phyloP scores from a whole-genome alignment of 2,797 vertebrate species.

The Leptatherina wallacei region DNA sequence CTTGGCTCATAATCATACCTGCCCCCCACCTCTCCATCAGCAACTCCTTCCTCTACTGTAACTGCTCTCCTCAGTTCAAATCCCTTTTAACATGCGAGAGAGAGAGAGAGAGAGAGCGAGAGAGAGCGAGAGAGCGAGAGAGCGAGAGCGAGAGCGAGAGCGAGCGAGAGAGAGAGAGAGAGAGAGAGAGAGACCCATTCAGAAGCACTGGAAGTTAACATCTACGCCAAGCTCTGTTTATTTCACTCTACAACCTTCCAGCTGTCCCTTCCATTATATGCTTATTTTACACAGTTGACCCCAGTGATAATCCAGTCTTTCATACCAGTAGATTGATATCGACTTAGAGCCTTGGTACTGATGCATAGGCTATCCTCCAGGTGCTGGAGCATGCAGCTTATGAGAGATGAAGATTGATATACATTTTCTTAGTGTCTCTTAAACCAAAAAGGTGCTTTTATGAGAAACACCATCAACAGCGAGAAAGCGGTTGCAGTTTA shows the following conservation, averaged over 20 bases:
- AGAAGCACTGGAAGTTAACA: slow-evolving; percentile 36
- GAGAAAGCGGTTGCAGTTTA: slow-evolving; percentile 44
- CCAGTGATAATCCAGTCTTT: slow-evolving; percentile 73
- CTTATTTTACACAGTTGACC: slow-evolving; percentile 58
- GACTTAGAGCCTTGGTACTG: slow-evolving; percentile 62
- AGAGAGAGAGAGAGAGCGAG: too few relatives aligned
- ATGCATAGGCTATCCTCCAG: slow-evolving; percentile 57
- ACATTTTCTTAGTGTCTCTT: slow-evolving; percentile 56
- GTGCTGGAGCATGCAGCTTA: slow-evolving; percentile 54
- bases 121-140: too few relatives aligned
- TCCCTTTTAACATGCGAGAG: slow-evolving; percentile 52
- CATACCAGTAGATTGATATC: slow-evolving; percentile 77
- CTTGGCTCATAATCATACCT: slow-evolving; percentile 51
- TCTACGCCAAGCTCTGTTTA: slow-evolving; percentile 23
- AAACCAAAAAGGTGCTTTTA: slow-evolving; percentile 40
- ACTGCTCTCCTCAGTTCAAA: slow-evolving; percentile 52
- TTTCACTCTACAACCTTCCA: slow-evolving; percentile 24
- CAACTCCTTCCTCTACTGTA: slow-evolving; percentile 49
- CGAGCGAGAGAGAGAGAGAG: too few relatives aligned
- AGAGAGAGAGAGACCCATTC: too few relatives aligned
- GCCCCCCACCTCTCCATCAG: not conserved
- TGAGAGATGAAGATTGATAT: slow-evolving; percentile 61
- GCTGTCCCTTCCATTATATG: slow-evolving; percentile 38
- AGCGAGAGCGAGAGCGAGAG: too few relatives aligned
- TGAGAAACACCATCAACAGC: slow-evolving; percentile 31